These are phyloP conservation scores for Lampris incognitus DNA, from an alignment of 2,113 vertebrate species.

Conservation along the genomic window DNA sequence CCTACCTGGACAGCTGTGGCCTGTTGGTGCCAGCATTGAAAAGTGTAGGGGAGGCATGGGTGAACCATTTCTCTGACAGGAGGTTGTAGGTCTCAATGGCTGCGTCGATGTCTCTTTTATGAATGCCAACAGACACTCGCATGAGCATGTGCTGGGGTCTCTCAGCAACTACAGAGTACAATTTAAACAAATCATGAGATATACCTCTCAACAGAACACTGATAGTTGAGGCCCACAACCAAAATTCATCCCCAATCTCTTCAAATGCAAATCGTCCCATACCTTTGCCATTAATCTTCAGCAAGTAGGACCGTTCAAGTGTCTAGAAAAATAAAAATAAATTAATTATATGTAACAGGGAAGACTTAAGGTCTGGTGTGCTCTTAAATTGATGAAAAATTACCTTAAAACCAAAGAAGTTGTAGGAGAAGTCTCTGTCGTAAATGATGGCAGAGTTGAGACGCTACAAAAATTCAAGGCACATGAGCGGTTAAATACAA, in stretches of 20 bases:
- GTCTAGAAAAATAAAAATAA: constrained; percentile 81
- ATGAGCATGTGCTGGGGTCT: constrained; percentile 98
- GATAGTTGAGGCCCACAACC: background rate
- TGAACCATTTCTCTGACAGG: constrained; percentile 97
- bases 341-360: background rate
- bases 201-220: background rate
- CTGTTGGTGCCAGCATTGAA: constrained; percentile 96
- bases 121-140: constrained; percentile 95
- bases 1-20: constrained; percentile 95
- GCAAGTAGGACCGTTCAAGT: constrained; percentile 93
- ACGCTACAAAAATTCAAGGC: constrained; percentile 78
- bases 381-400: constrained; percentile 14
- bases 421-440: constrained; percentile 97
- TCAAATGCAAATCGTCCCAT: constrained; percentile 23
- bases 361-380: background rate
- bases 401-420: constrained; percentile 99
- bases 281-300: constrained; percentile 98
- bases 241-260: too few relatives aligned
- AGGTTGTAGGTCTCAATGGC: constrained; percentile 96
- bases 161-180: constrained; percentile 86
- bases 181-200: background rate
- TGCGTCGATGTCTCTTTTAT: constrained; percentile 89
- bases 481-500: background rate
- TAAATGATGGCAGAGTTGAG: constrained; percentile 97
- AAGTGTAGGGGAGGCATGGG: constrained; percentile 95